Base-by-base conservation (phyloP, 1,140 invertebrate species). In the Batillaria attramentaria region DNA sequence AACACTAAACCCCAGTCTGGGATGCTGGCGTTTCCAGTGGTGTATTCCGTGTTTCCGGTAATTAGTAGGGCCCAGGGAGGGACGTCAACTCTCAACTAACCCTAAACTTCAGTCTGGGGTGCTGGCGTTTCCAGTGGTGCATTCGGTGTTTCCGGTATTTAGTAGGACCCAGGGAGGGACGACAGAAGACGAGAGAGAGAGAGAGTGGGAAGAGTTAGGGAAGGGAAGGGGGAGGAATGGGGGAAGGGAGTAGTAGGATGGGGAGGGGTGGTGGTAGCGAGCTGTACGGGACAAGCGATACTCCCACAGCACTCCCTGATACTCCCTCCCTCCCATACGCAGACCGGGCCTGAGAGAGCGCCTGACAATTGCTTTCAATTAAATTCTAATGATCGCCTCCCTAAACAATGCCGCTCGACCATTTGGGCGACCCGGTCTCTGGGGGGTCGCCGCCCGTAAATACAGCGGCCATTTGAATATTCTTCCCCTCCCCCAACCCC, bases 341-440 rank as follows among this genome's bases (percentile, higher is more conserved):
- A n/a, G n/a, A n/a, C n/a, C 24, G 24, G 73, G 5, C 54, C 73
- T 24, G 35, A 62, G 54, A 75, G 57, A 62, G n/a, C n/a, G 57
- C 13, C 57, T n/a, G 73, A 75, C 54, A 75, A 75, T 75, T 75
- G 73, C 73, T 75, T 75, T 75, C 73, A 75, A 75, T 75, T 75
- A 75, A 75, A 75, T 75, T 75, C 73, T 75, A 75, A 75, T 75
- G 73, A 75, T 65, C 39, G 42, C 73, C 57, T 75, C 54, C 31
- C 54, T 75, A 75, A 75, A 75, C 73, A 75, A 65, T 62, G 73
- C 73, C 41, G 39, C 33, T 65, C 28, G 54, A 62, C 73, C 73
- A 75, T 75, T 75, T 65, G 73, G 28, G 20, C 57, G 33, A 57
- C 68, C 68, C 68, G 20, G 31, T 65, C 54, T 65, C 73, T 28